Evolutionary conservation across 37 sponge, comb jelly and placozoan species (phyloP).

Genomic region (Diacarnus erythraeanus): DNA sequence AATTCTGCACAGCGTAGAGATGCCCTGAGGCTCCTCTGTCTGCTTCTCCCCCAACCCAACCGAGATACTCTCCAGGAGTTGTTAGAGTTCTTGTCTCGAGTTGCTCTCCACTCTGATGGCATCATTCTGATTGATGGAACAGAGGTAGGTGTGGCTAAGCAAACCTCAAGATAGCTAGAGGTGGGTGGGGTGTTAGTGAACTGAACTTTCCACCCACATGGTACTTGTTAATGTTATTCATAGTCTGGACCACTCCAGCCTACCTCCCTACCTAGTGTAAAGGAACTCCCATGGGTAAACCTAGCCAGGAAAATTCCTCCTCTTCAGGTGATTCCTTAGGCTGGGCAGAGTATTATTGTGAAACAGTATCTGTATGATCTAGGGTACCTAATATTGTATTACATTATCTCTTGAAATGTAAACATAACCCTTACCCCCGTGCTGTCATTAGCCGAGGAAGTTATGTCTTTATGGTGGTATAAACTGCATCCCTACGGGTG

Average conservation of each 20-base stretch:
- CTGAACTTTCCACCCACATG: background rate
- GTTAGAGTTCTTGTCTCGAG: constrained; percentile 72
- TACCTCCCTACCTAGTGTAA: background rate
- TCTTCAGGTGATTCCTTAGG: no score
- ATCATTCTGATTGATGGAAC: constrained; percentile 86
- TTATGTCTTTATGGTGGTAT: no score
- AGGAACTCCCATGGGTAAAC: no score
- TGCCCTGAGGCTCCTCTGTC: constrained; percentile 66
- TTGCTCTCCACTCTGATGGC: constrained; percentile 79
- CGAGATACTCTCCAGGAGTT: constrained; percentile 80
- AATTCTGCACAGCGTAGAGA: constrained; percentile 44
- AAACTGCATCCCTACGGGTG: no score
- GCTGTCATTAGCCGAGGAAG: no score
- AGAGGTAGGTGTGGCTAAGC: constrained; percentile 37
- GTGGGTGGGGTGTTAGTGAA: background rate
- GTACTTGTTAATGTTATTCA: background rate
- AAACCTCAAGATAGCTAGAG: background rate
- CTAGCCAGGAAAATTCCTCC: no score
- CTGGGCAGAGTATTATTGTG: no score
- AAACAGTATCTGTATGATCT: no score
- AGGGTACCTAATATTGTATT: no score
- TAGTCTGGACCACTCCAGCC: background rate
- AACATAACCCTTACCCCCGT: no score
- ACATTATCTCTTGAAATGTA: no score
- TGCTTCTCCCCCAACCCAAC: constrained; percentile 80